Evolutionary conservation across 1,140 invertebrate species (phyloP), one percentile per base, ranked within the genome.

Genomic region (Bombus sibiricus): DNA sequence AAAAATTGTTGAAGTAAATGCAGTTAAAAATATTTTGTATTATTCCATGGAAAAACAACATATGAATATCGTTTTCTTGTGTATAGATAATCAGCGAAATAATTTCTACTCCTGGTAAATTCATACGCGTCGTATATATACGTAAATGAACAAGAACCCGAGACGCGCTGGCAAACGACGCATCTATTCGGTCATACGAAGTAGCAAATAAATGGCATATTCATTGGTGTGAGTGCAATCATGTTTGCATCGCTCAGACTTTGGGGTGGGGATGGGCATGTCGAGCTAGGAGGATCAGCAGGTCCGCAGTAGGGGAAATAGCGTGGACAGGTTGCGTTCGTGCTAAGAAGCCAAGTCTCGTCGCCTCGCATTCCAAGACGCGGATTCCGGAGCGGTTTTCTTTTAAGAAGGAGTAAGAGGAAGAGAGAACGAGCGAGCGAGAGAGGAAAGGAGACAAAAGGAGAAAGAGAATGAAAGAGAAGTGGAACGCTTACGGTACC

Each of bases 401-500:
- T 92, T 92, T 92, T 86, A 79, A 85, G 68, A 68, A 75, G 62
- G 66, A 75, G 69, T 62, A 73, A 68, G 74, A 57, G 53, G 53
- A 59, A 76, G 22, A 37, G 34, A 85, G 80, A 83, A 71, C 22
- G 47, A 71, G 47, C 71, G 32, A 79, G 74, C 12, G 15, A 28
- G 59, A 79, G 73, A 79, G 13, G 34, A 75, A 78, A 62, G 47
- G 34, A 69, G 68, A 78, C n/a, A 82, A 72, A 76, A 37, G 22
- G 47, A 85, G 76, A 86, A 68, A 71, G 32, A 77, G 68, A 86
- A 73, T 81, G 86, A 90, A 83, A 88, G 86, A 90, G 81, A 94
- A 93, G 91, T 93, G 86, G 93, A 92, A 92, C 93, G 91, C 93
- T 93, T 93, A 94, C 93, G 93, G 92, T 94, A 93, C 91, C 90